Evolutionary conservation across 2,888 invertebrate genomes (phyloP).

Genomic region (Muscina levida): DNA sequence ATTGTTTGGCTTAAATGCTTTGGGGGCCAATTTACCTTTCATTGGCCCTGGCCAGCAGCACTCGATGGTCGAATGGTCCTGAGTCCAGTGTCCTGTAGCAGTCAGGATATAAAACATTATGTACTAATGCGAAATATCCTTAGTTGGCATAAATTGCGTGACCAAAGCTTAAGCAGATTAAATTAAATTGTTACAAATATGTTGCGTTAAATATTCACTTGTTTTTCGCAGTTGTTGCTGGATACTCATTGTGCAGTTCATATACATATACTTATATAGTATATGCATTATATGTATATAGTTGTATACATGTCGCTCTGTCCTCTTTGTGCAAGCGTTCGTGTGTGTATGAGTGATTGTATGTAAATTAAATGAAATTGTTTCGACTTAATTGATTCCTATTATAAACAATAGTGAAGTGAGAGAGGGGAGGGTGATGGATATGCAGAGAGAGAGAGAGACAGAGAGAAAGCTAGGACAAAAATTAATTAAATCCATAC

Average conservation of each 20-base stretch:
- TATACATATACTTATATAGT: no score
- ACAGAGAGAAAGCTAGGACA: background rate
- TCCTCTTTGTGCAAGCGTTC: background rate
- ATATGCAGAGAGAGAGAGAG: no score
- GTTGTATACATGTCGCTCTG: background rate
- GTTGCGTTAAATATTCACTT: conserved; percentile 11
- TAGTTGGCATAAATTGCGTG: conserved; percentile 27
- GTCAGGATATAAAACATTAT: no score
- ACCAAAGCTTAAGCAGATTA: conserved; percentile 43
- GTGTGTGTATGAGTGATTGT: conserved; percentile 10
- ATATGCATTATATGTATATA: background rate
- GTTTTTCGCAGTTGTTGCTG: background rate
- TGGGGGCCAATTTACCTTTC: conserved; percentile 3
- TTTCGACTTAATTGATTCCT: conserved; percentile 39
- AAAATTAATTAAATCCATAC: conserved; percentile 38
- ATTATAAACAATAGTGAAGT: conserved; percentile 24
- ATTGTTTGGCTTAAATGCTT: conserved; percentile 9
- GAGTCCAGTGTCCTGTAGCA: no score
- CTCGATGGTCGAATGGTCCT: no score
- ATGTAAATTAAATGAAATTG: conserved; percentile 49
- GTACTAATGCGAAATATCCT: background rate
- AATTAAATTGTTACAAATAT: conserved; percentile 49
- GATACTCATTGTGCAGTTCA: no score
- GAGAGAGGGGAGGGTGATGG: no score
- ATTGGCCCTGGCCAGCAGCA: background rate